Conservation (phyloP, 2,113 vertebrate genomes). For the Eurystomus gularis region DNA sequence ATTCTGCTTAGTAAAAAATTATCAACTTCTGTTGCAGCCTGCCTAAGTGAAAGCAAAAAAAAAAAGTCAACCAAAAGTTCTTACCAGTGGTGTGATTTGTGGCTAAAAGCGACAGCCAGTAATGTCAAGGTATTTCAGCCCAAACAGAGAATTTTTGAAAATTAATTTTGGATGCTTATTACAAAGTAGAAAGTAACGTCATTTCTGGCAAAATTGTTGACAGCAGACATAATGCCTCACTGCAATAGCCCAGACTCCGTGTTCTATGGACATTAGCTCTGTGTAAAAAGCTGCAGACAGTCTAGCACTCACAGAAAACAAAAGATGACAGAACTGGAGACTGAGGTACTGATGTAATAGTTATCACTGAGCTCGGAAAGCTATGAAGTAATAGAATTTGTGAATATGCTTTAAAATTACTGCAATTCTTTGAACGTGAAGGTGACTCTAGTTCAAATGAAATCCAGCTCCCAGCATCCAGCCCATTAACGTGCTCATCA, state of each 20-base stretch:
- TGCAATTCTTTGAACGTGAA: neutral
- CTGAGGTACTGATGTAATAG: neutral
- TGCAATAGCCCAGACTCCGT: neutral
- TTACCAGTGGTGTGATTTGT: neutral
- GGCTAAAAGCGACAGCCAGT: neutral
- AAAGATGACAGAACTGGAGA: neutral
- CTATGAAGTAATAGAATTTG: neutral
- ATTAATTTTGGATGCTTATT: neutral
- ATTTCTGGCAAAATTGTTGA: slow-evolving; percentile 2
- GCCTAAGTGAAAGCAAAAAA: neutral
- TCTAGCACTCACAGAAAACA: rapidly evolving
- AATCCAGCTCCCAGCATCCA: neutral
- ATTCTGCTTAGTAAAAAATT: neutral
- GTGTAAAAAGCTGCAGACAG: neutral
- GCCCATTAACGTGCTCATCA: rapidly evolving
- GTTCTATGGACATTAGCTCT: neutral
- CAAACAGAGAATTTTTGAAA: neutral
- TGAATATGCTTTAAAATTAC: neutral
- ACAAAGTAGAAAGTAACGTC: neutral
- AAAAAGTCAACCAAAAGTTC: neutral
- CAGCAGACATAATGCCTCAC: neutral
- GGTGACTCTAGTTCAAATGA: neutral
- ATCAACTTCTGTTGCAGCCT: neutral
- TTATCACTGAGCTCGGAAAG: neutral
- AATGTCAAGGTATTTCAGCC: neutral